Evolutionary conservation across 2,113 vertebrate species (phyloP), one percentile per base, ranked within the genome.

Genomic region (Rhodinocichla rosea): DNA sequence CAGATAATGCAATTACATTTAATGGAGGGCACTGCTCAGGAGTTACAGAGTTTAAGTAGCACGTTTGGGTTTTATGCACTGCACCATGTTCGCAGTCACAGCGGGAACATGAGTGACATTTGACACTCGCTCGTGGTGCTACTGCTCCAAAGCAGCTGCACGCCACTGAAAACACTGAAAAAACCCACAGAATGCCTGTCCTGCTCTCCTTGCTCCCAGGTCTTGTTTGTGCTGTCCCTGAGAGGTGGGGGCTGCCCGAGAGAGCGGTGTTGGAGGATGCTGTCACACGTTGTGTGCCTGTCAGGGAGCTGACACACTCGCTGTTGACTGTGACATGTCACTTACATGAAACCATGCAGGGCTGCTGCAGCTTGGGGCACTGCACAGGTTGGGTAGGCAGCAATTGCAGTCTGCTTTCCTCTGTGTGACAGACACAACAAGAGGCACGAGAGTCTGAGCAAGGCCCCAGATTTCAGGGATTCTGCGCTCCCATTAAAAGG

Each of bases 1-100:
- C 96, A 97, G 93, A 96, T 97, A 97, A 97, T 96, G 97, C 96
- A 97, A 96, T 97, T 97, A 97, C 73, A 40, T 96, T 97, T 97
- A 97, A 97, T 97, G 96, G 97, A 97, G 94, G 97, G 93, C 95
- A 92, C 69, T 90, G 95, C 95, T 96, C 79, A 75, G 94, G 94
- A 97, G 95, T 95, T 96, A 24, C 93, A 83, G 60, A 80, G 93
- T 95, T 95, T 97, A 95, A 96, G 82, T 90, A 87, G 96, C 94
- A 71, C 57, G 27, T 74, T 97, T 22, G 7, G 35, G 35, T 95
- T 97, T 97, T 96, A 95, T 95, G 96, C 95, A 90, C 94, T 95
- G 22, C 45, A 49, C 90, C 79, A 8, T 63, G 89, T 59, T 93
- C 19, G 0, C 88, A 64, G 92, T 71, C 85, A 45, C 88, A 81